A percentile compares a stretch with the other conserved stretches of the same genome.
These are phyloP conservation scores for Psilopsiagon aymara DNA, from an alignment of 2,113 vertebrate genomes.

Conservation along the genomic window DNA sequence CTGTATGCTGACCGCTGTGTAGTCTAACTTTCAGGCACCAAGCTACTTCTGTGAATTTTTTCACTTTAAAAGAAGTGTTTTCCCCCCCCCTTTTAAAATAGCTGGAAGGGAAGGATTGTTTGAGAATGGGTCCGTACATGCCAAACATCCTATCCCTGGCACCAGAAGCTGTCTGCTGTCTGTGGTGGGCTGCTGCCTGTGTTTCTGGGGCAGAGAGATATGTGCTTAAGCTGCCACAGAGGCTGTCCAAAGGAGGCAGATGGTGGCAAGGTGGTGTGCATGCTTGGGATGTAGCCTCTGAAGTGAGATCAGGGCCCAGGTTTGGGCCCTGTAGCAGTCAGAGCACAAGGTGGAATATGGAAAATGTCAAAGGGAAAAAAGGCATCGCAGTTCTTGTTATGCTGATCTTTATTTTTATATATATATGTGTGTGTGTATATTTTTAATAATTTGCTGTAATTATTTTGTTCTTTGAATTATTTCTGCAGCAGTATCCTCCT, in stretches of 20 bases:
- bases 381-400: not conserved
- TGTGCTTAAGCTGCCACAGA: accelerated
- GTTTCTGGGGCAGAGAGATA: not conserved
- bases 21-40: not conserved
- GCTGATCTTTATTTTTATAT: not conserved
- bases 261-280: not conserved
- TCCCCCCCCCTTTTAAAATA: not conserved
- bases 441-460: not conserved
- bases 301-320: not conserved
- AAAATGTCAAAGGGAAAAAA: not conserved
- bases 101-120: not conserved
- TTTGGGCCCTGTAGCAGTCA: not conserved
- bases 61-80: not conserved
- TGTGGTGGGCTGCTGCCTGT: not conserved
- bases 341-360: not conserved
- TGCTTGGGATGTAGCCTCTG: not conserved
- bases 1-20: not conserved
- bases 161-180: not conserved
- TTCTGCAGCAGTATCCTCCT: not conserved
- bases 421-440: too few relatives aligned
- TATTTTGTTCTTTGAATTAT: not conserved
- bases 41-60: not conserved
- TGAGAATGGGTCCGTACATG: accelerated
- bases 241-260: not conserved
- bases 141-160: not conserved